Percentiles rank a stretch among this genome's conserved stretches.
Conservation (phyloP, 2,888 invertebrate genomes). For the Melanophora roralis region DNA sequence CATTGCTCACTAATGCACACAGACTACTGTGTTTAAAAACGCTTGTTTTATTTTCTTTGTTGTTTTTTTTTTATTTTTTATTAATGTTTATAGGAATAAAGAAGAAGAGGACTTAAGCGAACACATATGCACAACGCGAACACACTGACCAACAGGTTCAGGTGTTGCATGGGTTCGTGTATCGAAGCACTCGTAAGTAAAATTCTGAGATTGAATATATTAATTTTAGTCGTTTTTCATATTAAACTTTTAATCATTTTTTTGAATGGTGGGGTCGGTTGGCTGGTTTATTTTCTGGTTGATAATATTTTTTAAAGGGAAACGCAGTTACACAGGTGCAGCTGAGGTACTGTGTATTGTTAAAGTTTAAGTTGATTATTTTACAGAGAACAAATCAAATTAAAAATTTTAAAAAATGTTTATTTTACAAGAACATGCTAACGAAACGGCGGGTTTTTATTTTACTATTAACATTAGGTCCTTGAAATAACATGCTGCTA, state of each 20-base stretch:
- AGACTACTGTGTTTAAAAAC: neutral
- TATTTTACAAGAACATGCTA: constrained; percentile 32
- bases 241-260: neutral
- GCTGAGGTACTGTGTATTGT: constrained; percentile 33
- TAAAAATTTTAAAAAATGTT: no score
- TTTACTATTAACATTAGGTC: constrained; percentile 36
- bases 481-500: constrained; percentile 60
- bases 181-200: constrained; percentile 21
- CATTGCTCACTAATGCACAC: neutral
- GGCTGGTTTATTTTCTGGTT: neutral
- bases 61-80: neutral
- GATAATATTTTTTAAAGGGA: neutral
- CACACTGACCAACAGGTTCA: constrained; percentile 39
- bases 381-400: no score
- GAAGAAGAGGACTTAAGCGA: constrained; percentile 51
- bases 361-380: constrained; percentile 8
- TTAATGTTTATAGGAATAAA: neutral
- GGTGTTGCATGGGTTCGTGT: constrained; percentile 31
- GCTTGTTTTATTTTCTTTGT: neutral
- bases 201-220: no score
- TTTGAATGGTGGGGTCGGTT: constrained; percentile 33
- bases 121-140: constrained; percentile 14
- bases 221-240: constrained; percentile 15
- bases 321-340: constrained; percentile 8
- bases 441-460: constrained; percentile 50